Evolutionary conservation across 2,113 vertebrate genomes (phyloP).

Genomic region (Psephotus haematonotus): DNA sequence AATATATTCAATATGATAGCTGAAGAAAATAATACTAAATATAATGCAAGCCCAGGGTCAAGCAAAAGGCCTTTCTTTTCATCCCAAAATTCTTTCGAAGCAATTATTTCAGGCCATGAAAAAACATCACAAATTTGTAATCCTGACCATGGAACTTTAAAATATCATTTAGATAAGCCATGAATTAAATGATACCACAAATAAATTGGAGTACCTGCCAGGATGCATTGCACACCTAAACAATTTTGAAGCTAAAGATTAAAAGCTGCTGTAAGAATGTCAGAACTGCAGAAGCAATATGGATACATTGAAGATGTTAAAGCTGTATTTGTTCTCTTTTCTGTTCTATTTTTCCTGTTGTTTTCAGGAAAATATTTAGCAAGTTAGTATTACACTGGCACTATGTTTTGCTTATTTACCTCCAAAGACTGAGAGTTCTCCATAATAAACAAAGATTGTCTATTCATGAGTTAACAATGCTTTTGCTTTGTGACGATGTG

Average conservation of each 20-base stretch:
- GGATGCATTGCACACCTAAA: not conserved
- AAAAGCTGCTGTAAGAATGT: not conserved
- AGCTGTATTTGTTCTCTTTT: not conserved
- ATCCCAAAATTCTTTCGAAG: not conserved
- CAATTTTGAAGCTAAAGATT: not conserved
- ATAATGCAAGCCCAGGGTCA: not conserved
- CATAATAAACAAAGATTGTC: not conserved
- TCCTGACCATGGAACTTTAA: not conserved
- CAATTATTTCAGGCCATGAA: not conserved
- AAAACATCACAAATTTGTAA: not conserved
- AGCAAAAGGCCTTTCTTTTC: not conserved
- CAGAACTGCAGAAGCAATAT: not conserved
- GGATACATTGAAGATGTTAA: not conserved
- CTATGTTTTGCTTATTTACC: not conserved
- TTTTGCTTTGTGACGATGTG: not conserved
- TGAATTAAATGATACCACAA: not conserved
- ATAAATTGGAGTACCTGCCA: not conserved
- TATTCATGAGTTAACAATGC: not conserved
- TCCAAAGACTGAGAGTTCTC: not conserved
- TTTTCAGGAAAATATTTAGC: not conserved
- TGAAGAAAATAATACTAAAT: not conserved
- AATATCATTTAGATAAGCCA: not conserved
- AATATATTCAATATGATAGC: not conserved
- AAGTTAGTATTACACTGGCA: not conserved
- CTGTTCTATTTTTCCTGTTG: not conserved